These are phyloP conservation scores for Notolabrus celidotus DNA, from an alignment of 2,797 vertebrate species.

Conservation along the genomic window DNA sequence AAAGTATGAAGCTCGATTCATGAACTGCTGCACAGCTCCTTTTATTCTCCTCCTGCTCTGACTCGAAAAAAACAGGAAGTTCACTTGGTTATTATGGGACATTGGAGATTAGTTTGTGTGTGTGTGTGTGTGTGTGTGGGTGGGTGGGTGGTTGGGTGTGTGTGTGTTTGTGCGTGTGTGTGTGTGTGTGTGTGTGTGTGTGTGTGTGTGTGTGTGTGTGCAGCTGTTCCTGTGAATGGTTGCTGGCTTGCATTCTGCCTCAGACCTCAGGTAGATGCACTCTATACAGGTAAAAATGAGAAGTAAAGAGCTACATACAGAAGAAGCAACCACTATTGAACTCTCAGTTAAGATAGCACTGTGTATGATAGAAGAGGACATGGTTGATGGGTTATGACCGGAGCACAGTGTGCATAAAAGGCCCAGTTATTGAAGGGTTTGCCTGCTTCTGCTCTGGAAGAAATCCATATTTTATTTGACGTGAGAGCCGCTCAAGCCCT, in stretches of 20 bases:
- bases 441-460: slow-evolving; percentile 45
- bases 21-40: slow-evolving; percentile 51
- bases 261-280: slow-evolving; percentile 12
- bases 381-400: slow-evolving; percentile 47
- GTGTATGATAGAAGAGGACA: slow-evolving; percentile 30
- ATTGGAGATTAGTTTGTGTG: slow-evolving; percentile 12
- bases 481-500: slow-evolving; percentile 70
- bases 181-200: slow-evolving; percentile 14
- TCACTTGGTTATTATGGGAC: neutral
- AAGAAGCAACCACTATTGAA: slow-evolving; percentile 17
- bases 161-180: neutral
- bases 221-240: slow-evolving; percentile 38
- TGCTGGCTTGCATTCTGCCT: slow-evolving; percentile 4
- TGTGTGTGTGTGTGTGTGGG: neutral
- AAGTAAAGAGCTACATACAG: slow-evolving; percentile 11
- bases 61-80: slow-evolving; percentile 29
- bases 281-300: slow-evolving; percentile 8
- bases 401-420: slow-evolving; percentile 59
- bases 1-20: slow-evolving; percentile 54
- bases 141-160: slow-evolving; percentile 20
- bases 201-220: slow-evolving; percentile 8
- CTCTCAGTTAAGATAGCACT: slow-evolving; percentile 15
- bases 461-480: slow-evolving; percentile 80
- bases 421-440: slow-evolving; percentile 60
- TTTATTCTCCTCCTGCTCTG: slow-evolving; percentile 36